phyloP scores from a whole-genome alignment of 2,113 vertebrate genomes.

The Rhabdomys dilectus region DNA sequence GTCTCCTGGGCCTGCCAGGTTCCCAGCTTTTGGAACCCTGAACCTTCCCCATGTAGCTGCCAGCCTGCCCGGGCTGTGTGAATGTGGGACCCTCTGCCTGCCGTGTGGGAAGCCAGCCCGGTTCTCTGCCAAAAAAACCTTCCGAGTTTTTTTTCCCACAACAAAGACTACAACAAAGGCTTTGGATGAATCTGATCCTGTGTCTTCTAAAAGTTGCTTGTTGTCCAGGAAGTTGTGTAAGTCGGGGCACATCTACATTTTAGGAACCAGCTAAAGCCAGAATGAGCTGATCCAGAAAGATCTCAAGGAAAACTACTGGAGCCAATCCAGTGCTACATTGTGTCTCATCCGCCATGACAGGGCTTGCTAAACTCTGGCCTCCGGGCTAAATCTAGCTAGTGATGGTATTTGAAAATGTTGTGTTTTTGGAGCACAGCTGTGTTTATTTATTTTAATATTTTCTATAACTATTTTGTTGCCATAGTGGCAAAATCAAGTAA shows the following conservation, averaged over 20 bases:
- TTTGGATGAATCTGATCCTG: background rate
- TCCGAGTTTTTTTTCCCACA: too few relatives aligned
- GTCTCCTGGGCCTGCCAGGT: too few relatives aligned
- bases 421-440: background rate
- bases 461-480: background rate
- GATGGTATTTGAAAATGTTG: background rate
- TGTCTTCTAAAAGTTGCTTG: background rate
- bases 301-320: background rate
- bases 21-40: too few relatives aligned
- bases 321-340: background rate
- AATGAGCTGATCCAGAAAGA: background rate
- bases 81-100: too few relatives aligned
- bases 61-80: too few relatives aligned
- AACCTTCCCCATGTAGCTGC: too few relatives aligned
- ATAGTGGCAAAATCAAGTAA: background rate
- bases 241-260: too few relatives aligned
- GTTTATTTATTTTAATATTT: constrained; percentile 12
- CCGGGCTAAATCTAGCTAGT: background rate
- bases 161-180: too few relatives aligned
- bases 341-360: background rate
- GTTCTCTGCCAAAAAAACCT: too few relatives aligned
- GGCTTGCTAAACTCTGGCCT: background rate
- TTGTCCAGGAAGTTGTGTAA: background rate
- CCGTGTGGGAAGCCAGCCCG: too few relatives aligned
- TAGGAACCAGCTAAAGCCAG: background rate